These are phyloP conservation scores for Rugalucina vietnamica DNA, from an alignment of 2,888 invertebrate genomes.

Conservation along the genomic window DNA sequence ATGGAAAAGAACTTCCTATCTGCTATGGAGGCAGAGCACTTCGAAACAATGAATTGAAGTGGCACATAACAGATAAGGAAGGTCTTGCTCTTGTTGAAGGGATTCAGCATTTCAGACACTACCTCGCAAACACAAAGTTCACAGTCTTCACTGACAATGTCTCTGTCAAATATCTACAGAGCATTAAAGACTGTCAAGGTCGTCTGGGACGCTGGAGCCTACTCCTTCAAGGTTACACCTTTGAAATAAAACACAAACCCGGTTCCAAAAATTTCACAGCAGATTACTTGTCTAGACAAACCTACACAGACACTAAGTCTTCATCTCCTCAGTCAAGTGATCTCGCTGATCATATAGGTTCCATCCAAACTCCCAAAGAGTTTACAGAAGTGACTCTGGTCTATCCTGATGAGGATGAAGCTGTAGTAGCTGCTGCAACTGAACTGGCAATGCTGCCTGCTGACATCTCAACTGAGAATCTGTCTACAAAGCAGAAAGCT, in stretches of 20 bases:
- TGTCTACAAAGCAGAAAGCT: no score
- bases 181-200: constrained; percentile 47
- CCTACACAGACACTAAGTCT: background rate
- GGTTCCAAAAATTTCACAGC: constrained; percentile 46
- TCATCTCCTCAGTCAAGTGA: background rate
- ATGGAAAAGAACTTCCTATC: constrained; percentile 42
- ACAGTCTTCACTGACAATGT: constrained; percentile 58
- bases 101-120: constrained; percentile 43
- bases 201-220: constrained; percentile 48
- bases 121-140: constrained; percentile 49
- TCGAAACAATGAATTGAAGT: constrained; percentile 37
- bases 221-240: constrained; percentile 31
- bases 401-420: background rate
- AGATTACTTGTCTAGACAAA: constrained; percentile 45
- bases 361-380: background rate
- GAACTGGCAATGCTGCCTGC: no score
- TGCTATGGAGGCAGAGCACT: constrained; percentile 53
- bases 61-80: constrained; percentile 60
- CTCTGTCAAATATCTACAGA: constrained; percentile 51
- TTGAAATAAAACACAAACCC: constrained; percentile 22
- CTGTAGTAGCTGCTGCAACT: background rate
- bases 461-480: no score
- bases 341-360: background rate
- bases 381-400: background rate
- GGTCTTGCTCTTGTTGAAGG: constrained; percentile 58